Conservation (phyloP, 2,888 invertebrate species). For the Uropetala carovei region DNA sequence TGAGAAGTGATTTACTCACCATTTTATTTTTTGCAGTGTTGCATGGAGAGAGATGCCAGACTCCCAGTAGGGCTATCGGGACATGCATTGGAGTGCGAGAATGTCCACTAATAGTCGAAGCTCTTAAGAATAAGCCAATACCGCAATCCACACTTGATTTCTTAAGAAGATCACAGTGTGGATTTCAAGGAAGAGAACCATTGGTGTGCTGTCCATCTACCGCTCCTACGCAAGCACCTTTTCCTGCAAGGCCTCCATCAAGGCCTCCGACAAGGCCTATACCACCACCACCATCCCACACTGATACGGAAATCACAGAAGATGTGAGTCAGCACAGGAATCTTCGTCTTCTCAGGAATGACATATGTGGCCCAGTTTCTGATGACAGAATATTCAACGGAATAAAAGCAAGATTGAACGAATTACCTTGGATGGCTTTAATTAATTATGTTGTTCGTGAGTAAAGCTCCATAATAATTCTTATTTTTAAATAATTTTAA, state of each 20-base stretch:
- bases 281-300: constrained; percentile 68
- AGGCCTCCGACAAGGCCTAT: background rate
- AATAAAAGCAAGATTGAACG: constrained; percentile 79
- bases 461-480: background rate
- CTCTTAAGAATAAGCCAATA: constrained; percentile 66
- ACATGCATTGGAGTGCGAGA: constrained; percentile 67
- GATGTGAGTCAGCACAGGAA: constrained; percentile 75
- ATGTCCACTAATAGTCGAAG: constrained; percentile 66
- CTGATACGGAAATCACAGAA: background rate
- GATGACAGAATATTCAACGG: constrained; percentile 80
- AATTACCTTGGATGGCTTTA: constrained; percentile 87
- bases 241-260: background rate
- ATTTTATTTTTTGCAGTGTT: background rate
- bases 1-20: too few species aligned
- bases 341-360: constrained; percentile 72
- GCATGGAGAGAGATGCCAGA: constrained; percentile 66
- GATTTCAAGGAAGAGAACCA: constrained; percentile 55
- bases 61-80: constrained; percentile 67
- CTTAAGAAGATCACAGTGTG: constrained; percentile 66
- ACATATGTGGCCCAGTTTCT: constrained; percentile 79
- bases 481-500: too few species aligned
- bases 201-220: background rate
- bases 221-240: background rate
- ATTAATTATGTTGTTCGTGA: constrained; percentile 76
- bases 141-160: constrained; percentile 61